phyloP scores from a whole-genome alignment of 2,888 invertebrate species.

The Apomyelois bistriatella region DNA sequence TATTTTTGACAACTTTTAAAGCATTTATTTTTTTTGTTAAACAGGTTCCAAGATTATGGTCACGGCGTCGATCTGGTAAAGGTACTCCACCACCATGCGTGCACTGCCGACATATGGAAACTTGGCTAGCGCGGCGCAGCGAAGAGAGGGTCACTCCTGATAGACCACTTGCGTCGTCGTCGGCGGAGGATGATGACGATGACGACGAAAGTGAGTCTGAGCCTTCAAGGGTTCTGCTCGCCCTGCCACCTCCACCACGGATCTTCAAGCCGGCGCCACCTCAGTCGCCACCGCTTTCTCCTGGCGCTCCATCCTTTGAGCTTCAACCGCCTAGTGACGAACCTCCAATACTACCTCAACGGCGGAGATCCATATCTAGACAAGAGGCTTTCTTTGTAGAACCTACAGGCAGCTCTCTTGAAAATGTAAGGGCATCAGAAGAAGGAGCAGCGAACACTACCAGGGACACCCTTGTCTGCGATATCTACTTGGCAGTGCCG shows the following conservation, averaged over 20 bases:
- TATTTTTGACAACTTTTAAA: neutral
- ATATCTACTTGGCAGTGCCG: slow-evolving; percentile 89
- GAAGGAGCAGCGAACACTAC: slow-evolving; percentile 51
- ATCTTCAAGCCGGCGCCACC: slow-evolving; percentile 49
- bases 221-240: slow-evolving; percentile 82
- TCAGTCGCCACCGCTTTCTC: slow-evolving; percentile 76
- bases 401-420: slow-evolving; percentile 85
- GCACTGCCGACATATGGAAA: slow-evolving; percentile 88
- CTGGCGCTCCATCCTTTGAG: slow-evolving; percentile 79
- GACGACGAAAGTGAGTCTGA: slow-evolving; percentile 72
- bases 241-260: slow-evolving; percentile 76
- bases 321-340: slow-evolving; percentile 75
- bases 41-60: slow-evolving; percentile 83
- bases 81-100: slow-evolving; percentile 85
- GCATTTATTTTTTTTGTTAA: slow-evolving; percentile 8
- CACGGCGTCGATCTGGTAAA: slow-evolving; percentile 82
- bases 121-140: slow-evolving; percentile 81
- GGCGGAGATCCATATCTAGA: slow-evolving; percentile 87
- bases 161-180: slow-evolving; percentile 54
- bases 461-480: slow-evolving; percentile 79
- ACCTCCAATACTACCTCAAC: slow-evolving; percentile 63
- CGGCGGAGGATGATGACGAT: slow-evolving; percentile 72
- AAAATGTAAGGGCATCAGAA: slow-evolving; percentile 82
- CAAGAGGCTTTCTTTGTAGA: slow-evolving; percentile 91
- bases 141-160: slow-evolving; percentile 65